Evolutionary conservation across 2,797 vertebrate species (phyloP).

Genomic region (Scyliorhinus canicula): DNA sequence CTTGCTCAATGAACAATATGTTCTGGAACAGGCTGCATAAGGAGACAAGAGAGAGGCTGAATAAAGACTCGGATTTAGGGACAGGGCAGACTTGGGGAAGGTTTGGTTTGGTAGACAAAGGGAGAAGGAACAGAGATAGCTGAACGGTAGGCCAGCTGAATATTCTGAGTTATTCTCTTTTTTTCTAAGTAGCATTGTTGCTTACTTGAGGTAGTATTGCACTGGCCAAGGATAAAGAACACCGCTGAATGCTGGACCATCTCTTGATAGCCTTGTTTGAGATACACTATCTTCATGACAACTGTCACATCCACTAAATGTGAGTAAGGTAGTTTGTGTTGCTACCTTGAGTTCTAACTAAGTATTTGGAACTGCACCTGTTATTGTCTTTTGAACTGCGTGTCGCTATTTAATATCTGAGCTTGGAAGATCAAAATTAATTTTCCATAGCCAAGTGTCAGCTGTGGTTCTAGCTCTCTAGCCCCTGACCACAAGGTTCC

Average conservation of each 20-base stretch:
- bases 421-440: neutral
- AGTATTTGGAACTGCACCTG: neutral
- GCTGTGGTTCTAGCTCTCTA: too few relatives aligned
- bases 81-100: neutral
- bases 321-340: neutral
- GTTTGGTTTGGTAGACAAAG: neutral
- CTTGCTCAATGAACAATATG: neutral
- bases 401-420: neutral
- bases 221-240: neutral
- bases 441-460: neutral
- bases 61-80: neutral
- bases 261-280: neutral
- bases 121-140: too few relatives aligned
- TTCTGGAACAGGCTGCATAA: too few relatives aligned
- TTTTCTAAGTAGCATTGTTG: neutral
- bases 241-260: neutral
- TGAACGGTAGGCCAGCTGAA: neutral
- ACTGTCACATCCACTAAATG: neutral
- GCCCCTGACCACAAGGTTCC: too few relatives aligned
- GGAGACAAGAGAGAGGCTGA: neutral
- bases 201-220: neutral
- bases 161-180: neutral
- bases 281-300: neutral
- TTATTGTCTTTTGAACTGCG: neutral
- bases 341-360: neutral